A percentile compares a stretch with the other conserved stretches of the same genome.
These are phyloP conservation scores for Drosophila equinoxialis DNA, from an alignment of 1,140 invertebrate genomes.

Conservation along the genomic window DNA sequence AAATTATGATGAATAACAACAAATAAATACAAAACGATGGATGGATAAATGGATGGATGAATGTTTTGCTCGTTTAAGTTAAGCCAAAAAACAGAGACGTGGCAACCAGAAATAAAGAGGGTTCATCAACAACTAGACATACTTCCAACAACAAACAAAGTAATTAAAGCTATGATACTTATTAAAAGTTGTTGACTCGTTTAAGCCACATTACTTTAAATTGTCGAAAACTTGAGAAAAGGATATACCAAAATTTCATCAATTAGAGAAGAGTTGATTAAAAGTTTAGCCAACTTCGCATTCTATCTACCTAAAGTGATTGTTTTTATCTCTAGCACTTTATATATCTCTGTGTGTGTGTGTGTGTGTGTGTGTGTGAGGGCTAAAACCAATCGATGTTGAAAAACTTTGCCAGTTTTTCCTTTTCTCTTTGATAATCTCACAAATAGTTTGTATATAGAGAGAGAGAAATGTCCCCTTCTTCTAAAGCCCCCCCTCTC, in stretches of 20 bases:
- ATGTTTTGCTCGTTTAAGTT: background rate
- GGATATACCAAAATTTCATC: background rate
- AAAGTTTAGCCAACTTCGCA: background rate
- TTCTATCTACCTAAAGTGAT: background rate
- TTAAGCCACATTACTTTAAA: background rate
- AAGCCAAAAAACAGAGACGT: too few species aligned
- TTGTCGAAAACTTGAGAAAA: background rate
- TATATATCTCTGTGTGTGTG: too few species aligned
- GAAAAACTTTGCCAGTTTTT: slow-evolving; percentile 5
- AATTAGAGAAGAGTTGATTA: slow-evolving; percentile 13
- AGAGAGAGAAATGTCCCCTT: background rate
- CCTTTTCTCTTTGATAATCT: background rate
- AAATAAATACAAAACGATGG: slow-evolving; percentile 7
- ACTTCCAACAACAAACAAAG: too few species aligned
- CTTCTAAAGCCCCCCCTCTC: background rate
- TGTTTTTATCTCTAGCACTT: background rate
- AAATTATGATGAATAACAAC: slow-evolving; percentile 16
- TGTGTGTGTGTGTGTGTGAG: background rate
- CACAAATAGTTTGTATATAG: background rate
- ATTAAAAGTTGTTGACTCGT: too few species aligned
- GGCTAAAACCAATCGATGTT: background rate
- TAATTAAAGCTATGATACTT: too few species aligned
- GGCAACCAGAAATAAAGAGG: too few species aligned
- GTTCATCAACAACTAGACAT: too few species aligned
- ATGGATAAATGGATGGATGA: background rate